Conservation (phyloP, 2,888 invertebrate species). For the Drosophila vallismaia region DNA sequence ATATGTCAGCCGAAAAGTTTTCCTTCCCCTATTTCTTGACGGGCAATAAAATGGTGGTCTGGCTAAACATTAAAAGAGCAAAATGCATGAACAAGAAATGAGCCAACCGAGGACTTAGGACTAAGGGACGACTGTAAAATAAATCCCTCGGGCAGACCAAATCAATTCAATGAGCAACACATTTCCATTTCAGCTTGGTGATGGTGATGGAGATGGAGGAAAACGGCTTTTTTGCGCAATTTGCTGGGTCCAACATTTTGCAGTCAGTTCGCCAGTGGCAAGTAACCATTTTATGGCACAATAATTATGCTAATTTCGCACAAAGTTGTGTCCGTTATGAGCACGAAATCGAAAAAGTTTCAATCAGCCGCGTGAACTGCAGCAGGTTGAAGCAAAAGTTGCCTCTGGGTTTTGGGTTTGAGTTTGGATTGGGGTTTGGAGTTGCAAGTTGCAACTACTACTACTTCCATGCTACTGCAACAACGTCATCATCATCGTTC, state of each 20-base stretch:
- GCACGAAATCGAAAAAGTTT: slow-evolving; percentile 76
- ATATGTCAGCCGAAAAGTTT: slow-evolving; percentile 68
- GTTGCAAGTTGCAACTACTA: slow-evolving; percentile 35
- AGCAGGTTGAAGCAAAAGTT: slow-evolving; percentile 38
- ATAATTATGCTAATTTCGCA: slow-evolving; percentile 74
- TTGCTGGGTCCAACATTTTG: slow-evolving; percentile 42
- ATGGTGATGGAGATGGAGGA: not conserved
- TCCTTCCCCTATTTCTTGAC: slow-evolving; percentile 19
- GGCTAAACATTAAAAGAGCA: slow-evolving; percentile 30
- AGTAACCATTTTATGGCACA: slow-evolving; percentile 67
- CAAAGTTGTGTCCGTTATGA: slow-evolving; percentile 68
- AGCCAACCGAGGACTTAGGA: not conserved
- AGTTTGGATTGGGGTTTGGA: not conserved
- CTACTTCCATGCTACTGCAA: slow-evolving; percentile 27
- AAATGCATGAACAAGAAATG: slow-evolving; percentile 16
- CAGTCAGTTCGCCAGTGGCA: slow-evolving; percentile 59
- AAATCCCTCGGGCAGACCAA: slow-evolving; percentile 9
- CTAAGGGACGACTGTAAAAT: not conserved
- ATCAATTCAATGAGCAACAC: slow-evolving; percentile 31
- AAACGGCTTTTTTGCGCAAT: not conserved
- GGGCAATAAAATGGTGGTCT: slow-evolving; percentile 56
- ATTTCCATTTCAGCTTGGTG: slow-evolving; percentile 19
- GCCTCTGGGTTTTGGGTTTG: slow-evolving; percentile 35
- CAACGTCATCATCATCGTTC: slow-evolving; percentile 33
- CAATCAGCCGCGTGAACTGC: slow-evolving; percentile 62